Conservation (phyloP, 2,888 invertebrate genomes). For the Tetanocera ferruginea region DNA sequence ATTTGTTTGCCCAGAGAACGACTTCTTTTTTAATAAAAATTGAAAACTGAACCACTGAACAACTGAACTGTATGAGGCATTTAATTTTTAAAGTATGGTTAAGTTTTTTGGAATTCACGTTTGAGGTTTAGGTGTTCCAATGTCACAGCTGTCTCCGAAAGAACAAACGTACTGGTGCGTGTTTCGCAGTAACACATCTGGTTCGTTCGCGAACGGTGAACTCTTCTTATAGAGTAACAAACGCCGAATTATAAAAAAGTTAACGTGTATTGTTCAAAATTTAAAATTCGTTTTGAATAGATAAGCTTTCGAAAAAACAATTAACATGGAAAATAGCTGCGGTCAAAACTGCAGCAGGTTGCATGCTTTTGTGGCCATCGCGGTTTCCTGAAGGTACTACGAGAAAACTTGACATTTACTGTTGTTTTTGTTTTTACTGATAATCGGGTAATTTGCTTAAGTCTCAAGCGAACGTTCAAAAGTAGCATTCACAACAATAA, state of each 20-base stretch:
- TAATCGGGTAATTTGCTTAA: too few relatives aligned
- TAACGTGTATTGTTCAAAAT: conserved; percentile 1
- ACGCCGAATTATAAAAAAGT: background rate
- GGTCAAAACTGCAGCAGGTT: too few relatives aligned
- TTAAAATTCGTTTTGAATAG: too few relatives aligned
- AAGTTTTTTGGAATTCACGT: conserved; percentile 52
- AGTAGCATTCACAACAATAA: too few relatives aligned
- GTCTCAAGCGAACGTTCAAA: too few relatives aligned
- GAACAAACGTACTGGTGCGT: conserved; percentile 52
- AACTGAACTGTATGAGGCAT: conserved; percentile 47
- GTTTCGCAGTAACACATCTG: conserved; percentile 51
- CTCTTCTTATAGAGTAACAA: conserved; percentile 1
- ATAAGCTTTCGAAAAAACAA: too few relatives aligned
- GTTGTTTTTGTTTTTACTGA: too few relatives aligned
- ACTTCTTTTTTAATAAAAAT: conserved; percentile 30
- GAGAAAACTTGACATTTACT: too few relatives aligned
- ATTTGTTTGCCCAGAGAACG: conserved; percentile 59
- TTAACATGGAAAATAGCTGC: too few relatives aligned
- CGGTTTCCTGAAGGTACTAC: too few relatives aligned
- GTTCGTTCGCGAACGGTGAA: conserved; percentile 35
- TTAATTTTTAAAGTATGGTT: conserved; percentile 46
- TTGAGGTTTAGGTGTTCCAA: conserved; percentile 63
- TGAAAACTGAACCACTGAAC: conserved; percentile 33
- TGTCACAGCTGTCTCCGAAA: conserved; percentile 60
- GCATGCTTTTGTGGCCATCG: too few relatives aligned